phyloP scores from a whole-genome alignment of 1,140 invertebrate genomes.

The Aricia agestis region DNA sequence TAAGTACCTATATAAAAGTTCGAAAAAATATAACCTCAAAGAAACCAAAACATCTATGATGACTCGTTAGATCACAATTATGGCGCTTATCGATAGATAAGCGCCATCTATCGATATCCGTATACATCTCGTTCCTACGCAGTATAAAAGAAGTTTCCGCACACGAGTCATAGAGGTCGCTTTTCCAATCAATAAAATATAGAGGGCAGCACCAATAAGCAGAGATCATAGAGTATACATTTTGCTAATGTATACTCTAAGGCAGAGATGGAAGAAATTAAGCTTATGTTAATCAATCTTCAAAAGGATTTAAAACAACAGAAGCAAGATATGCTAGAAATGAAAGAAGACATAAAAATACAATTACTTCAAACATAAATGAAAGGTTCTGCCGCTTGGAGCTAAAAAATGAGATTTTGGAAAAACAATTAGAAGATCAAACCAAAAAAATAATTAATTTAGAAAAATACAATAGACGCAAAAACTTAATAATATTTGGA shows the following conservation, averaged over 20 bases:
- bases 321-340: conserved; percentile 39
- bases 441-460: conserved; percentile 29
- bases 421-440: conserved; percentile 36
- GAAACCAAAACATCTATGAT: neutral
- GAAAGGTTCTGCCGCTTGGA: conserved; percentile 36
- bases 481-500: conserved; percentile 38
- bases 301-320: conserved; percentile 36
- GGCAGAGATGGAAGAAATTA: conserved; percentile 37
- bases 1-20: neutral
- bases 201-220: too few species aligned
- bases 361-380: conserved; percentile 35
- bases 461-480: conserved; percentile 35
- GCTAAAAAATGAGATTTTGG: conserved; percentile 35
- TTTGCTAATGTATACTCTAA: too few species aligned
- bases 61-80: too few species aligned
- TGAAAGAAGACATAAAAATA: conserved; percentile 38
- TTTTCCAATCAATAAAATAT: neutral
- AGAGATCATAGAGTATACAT: too few species aligned
- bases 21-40: neutral
- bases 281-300: conserved; percentile 33
- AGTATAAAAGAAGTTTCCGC: neutral
- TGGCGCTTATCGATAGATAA: too few species aligned
- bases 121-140: neutral
- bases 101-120: conserved; percentile 11
- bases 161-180: conserved; percentile 17